Evolutionary conservation across 1,140 invertebrate genomes (phyloP), one percentile per base, ranked within the genome.

Genomic region (Drosophila pseudoananassae): DNA sequence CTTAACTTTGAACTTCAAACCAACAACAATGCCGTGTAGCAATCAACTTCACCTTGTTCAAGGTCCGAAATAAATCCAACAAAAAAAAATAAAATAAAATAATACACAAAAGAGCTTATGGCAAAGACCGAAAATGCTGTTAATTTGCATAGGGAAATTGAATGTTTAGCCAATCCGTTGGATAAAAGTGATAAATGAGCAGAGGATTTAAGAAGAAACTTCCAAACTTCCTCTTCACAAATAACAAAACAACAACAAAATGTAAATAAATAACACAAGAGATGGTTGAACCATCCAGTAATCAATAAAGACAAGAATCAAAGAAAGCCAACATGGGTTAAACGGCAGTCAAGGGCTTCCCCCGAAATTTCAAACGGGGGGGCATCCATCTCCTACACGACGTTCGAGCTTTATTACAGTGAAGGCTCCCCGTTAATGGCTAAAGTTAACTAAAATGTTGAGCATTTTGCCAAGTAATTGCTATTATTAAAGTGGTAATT

Each of bases 11-110:
- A 87, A 88, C 82, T 85, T 85, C 83, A 88, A 72, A 59, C 5
- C 38, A 66, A 46, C 63, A 76, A 33, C 43, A 50, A 31, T n/a
- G 64, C 61, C 75, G 59, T 60, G 57, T 50, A 85, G 71, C 74
- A 85, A 85, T 85, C 82, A 85, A 87, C 83, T 82, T 85, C 83
- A 85, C 82, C 82, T 85, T 85, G 82, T 85, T 85, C 82, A 85
- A 85, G 82, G 82, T 85, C 31, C 31, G 31, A 31, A 31, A 31
- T 9, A 75, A 63, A 75, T 46, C 6, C 47, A 63, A 47, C 12
- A 33, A 53, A 33, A 29, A 47, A 20, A 47, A 72, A 43, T 46
- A 20, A 50, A 50, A 61, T 27, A 27, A 27, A 57, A 54, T 29
- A 68, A 68, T 59, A 46, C 14, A 59, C 58, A 25, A 36, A 25